These are phyloP conservation scores for Yponomeuta sedellus DNA, from an alignment of 2,888 invertebrate genomes.

Conservation along the genomic window DNA sequence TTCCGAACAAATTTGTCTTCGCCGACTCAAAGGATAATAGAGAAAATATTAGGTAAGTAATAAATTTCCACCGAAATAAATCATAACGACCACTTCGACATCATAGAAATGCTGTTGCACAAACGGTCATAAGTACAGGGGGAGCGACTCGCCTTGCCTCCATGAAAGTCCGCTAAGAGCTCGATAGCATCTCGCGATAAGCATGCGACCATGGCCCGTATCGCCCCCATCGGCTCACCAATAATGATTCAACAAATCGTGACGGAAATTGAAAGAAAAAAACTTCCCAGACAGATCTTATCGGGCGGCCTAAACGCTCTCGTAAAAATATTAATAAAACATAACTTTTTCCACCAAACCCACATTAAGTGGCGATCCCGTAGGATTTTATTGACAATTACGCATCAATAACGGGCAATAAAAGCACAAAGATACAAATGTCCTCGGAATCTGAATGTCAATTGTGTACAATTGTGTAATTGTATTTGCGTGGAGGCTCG, in stretches of 20 bases:
- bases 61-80: slow-evolving; percentile 54
- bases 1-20: slow-evolving; percentile 42
- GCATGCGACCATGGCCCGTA: slow-evolving; percentile 71
- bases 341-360: slow-evolving; percentile 76
- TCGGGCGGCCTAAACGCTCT: slow-evolving; percentile 70
- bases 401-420: slow-evolving; percentile 74
- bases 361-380: slow-evolving; percentile 74
- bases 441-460: slow-evolving; percentile 74
- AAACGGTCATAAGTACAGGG: slow-evolving; percentile 42
- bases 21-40: slow-evolving; percentile 28
- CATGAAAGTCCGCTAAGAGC: slow-evolving; percentile 69
- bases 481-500: slow-evolving; percentile 71
- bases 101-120: slow-evolving; percentile 65
- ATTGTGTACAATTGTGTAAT: slow-evolving; percentile 74
- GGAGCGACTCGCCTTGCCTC: slow-evolving; percentile 40
- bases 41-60: slow-evolving; percentile 24
- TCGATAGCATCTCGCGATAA: slow-evolving; percentile 64
- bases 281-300: slow-evolving; percentile 74
- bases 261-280: slow-evolving; percentile 75
- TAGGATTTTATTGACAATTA: slow-evolving; percentile 77
- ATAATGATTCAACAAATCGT: slow-evolving; percentile 75
- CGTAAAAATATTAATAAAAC: slow-evolving; percentile 78
- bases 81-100: slow-evolving; percentile 47
- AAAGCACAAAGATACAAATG: slow-evolving; percentile 70
- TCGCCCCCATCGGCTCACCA: slow-evolving; percentile 70